These are phyloP conservation scores for Lutjanus campechanus DNA, from an alignment of 2,797 vertebrate species.

Conservation along the genomic window DNA sequence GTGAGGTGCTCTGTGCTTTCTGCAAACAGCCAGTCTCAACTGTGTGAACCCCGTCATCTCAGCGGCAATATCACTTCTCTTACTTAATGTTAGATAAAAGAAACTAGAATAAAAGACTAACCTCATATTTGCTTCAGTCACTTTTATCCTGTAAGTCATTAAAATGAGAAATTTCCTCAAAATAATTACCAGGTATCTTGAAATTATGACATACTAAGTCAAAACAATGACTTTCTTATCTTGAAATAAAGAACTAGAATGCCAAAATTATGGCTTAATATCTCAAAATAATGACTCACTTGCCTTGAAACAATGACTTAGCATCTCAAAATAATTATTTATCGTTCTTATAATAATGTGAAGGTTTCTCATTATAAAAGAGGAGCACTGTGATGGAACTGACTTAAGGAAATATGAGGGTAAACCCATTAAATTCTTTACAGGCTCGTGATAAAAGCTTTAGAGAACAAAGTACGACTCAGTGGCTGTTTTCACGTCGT, in stretches of 20 bases:
- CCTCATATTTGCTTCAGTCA: too few relatives aligned
- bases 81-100: slow-evolving; percentile 1
- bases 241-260: too few relatives aligned
- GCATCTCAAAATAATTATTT: too few relatives aligned
- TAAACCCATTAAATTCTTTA: slow-evolving; percentile 20
- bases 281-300: too few relatives aligned
- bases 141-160: too few relatives aligned
- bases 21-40: slow-evolving; percentile 33
- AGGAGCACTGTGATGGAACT: neutral
- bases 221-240: too few relatives aligned
- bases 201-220: too few relatives aligned
- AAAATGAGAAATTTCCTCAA: too few relatives aligned
- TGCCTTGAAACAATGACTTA: too few relatives aligned
- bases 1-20: slow-evolving; percentile 29
- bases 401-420: neutral
- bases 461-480: slow-evolving; percentile 6
- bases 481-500: slow-evolving; percentile 37
- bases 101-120: neutral
- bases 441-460: slow-evolving; percentile 32
- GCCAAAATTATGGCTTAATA: too few relatives aligned
- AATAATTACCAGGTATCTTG: too few relatives aligned
- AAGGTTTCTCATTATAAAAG: neutral
- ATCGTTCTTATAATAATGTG: too few relatives aligned
- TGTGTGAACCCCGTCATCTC: slow-evolving; percentile 48
- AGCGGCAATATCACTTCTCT: slow-evolving; percentile 2